Evolutionary conservation across 1,140 invertebrate species (phyloP).

Genomic region (Lineus longissimus): DNA sequence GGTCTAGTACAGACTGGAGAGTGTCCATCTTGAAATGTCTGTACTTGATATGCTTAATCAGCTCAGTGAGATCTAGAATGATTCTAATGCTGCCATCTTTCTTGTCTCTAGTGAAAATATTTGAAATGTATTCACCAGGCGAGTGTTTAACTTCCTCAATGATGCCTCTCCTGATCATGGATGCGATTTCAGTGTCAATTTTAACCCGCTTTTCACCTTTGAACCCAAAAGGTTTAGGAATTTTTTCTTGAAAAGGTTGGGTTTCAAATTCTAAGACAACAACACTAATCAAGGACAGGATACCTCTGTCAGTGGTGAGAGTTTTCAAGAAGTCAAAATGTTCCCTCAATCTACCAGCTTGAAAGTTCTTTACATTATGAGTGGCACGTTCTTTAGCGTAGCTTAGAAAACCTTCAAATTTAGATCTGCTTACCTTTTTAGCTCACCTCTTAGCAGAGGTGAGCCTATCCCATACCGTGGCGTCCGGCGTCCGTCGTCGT

Average conservation of each 20-base stretch:
- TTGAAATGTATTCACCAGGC: neutral
- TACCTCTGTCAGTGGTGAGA: neutral
- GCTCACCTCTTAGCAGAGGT: no score
- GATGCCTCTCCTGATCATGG: neutral
- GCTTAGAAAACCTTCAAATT: neutral
- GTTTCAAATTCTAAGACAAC: conserved; percentile 2
- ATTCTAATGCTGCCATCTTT: neutral
- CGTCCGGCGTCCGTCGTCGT: no score
- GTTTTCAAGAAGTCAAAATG: conserved; percentile 6
- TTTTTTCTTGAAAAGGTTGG: neutral
- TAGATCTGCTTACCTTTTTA: neutral
- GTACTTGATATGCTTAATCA: neutral
- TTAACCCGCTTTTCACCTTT: neutral
- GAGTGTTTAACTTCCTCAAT: neutral
- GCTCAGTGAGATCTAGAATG: neutral
- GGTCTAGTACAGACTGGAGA: neutral
- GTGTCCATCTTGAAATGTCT: conserved; percentile 5
- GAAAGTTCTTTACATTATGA: neutral
- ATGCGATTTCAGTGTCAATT: no score
- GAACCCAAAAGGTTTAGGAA: conserved; percentile 1
- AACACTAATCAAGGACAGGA: neutral
- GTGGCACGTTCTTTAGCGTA: neutral
- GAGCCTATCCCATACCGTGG: no score
- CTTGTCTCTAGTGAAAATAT: neutral
- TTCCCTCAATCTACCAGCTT: conserved; percentile 7